phyloP scores from a whole-genome alignment of 2,888 invertebrate species.

The Keiferia lycopersicella region DNA sequence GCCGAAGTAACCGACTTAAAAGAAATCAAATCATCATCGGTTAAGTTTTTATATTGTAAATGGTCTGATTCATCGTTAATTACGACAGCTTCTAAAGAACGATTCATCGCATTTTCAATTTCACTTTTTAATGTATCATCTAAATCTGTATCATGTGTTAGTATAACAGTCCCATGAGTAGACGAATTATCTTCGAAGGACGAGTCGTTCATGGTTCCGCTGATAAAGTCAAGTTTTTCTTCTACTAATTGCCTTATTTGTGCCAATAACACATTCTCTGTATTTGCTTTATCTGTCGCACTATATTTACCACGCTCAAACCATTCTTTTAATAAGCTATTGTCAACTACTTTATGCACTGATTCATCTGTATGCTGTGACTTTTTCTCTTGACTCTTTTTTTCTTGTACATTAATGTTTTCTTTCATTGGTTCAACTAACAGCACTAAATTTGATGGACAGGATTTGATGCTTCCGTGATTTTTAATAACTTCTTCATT shows the following conservation, averaged over 20 bases:
- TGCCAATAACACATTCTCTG: slow-evolving; percentile 35
- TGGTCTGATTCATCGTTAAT: slow-evolving; percentile 40
- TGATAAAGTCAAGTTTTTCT: slow-evolving; percentile 51
- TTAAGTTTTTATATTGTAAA: slow-evolving; percentile 32
- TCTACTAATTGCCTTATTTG: slow-evolving; percentile 53
- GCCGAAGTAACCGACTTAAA: slow-evolving; percentile 55
- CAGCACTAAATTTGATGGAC: slow-evolving; percentile 40
- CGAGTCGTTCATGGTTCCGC: slow-evolving; percentile 35
- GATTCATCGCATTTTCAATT: slow-evolving; percentile 44
- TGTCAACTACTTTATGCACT: slow-evolving; percentile 34
- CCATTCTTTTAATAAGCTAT: slow-evolving; percentile 39
- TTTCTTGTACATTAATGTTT: neutral
- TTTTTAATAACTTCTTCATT: slow-evolving; percentile 31
- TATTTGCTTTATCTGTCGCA: slow-evolving; percentile 29
- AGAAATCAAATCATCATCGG: slow-evolving; percentile 57
- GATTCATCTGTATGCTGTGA: slow-evolving; percentile 25
- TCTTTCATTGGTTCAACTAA: slow-evolving; percentile 38
- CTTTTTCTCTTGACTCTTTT: slow-evolving; percentile 3
- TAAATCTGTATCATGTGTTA: slow-evolving; percentile 38
- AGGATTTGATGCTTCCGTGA: slow-evolving; percentile 25
- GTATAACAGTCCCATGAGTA: slow-evolving; percentile 41
- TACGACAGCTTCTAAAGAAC: slow-evolving; percentile 42
- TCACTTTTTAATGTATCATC: slow-evolving; percentile 40
- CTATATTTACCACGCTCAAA: slow-evolving; percentile 34
- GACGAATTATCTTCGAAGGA: slow-evolving; percentile 41